Evolutionary conservation across 2,888 invertebrate species (phyloP).

Genomic region (Dendrolimus pini): DNA sequence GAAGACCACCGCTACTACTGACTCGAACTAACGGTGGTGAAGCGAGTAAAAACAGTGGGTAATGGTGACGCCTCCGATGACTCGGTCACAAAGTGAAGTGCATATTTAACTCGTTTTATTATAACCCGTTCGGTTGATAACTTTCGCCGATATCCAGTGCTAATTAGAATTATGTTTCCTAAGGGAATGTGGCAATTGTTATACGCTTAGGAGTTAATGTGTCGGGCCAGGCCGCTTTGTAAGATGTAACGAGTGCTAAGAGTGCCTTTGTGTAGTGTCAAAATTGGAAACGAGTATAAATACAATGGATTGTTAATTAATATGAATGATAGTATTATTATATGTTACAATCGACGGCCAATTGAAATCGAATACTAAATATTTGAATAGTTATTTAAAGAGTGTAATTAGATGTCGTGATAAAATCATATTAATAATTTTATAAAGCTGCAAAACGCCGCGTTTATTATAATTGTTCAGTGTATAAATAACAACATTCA

Average conservation of each 20-base stretch:
- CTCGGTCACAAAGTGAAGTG: no score
- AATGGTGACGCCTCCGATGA: no score
- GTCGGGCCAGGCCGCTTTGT: slow-evolving; percentile 23
- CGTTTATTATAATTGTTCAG: neutral
- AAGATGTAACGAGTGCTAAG: slow-evolving; percentile 25
- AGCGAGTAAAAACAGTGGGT: no score
- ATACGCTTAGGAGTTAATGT: slow-evolving; percentile 21
- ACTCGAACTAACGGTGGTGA: no score
- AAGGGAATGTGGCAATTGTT: slow-evolving; percentile 31
- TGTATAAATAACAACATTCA: neutral
- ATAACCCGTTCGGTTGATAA: no score
- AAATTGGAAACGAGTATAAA: slow-evolving; percentile 30
- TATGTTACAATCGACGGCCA: slow-evolving; percentile 36
- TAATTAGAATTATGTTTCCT: neutral
- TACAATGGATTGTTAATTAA: slow-evolving; percentile 26
- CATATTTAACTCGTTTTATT: no score
- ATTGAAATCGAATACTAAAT: slow-evolving; percentile 32
- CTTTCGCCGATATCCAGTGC: neutral
- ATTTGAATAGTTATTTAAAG: slow-evolving; percentile 18
- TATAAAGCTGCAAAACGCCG: slow-evolving; percentile 20
- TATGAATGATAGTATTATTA: slow-evolving; percentile 52
- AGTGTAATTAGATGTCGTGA: slow-evolving; percentile 29
- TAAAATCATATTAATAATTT: slow-evolving; percentile 16
- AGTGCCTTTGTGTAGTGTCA: slow-evolving; percentile 45
- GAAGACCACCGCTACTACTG: no score